Evolutionary conservation across 1,140 invertebrate genomes (phyloP), one percentile per base, ranked within the genome.

Genomic region (Sinonovacula constricta): DNA sequence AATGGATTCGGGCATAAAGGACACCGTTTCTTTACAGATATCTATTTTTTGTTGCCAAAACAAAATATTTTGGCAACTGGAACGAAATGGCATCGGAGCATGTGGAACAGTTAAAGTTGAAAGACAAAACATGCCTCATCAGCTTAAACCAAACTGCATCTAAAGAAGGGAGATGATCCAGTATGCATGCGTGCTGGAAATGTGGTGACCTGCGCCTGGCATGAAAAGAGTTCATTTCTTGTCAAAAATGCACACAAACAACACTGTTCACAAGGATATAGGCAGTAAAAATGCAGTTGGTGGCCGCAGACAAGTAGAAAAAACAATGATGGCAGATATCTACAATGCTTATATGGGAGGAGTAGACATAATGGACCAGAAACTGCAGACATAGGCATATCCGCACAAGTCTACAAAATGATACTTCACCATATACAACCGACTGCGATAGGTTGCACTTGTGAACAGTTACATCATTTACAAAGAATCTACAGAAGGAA

Each of bases 1-100:
- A 36, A 39, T n/a, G 53, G 68, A 15, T 70, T 26, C 36, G 53
- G 39, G 54, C 34, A 70, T 14, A 30, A n/a, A 3, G 53, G 53
- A 10, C 36, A 77, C 45, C 36, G 39, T 18, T 59, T 67, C 7
- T 62, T 36, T 24, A 70, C 63, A 34, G 68, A 65, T n/a, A 79
- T 56, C 39, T 14, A 5, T 68, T 68, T 51, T 22, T 51, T 24
- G 4, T 68, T 45, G 2, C 39, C 65, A 14, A 30, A n/a, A n/a
- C n/a, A n/a, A n/a, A n/a, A 51, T 68, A 22, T 68, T 51, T 30
- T 51, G 15, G 3, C 31, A 68, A 26, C 26, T 68, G 12, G 39
- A 68, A 28, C 26, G 33, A 5, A 12, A 36, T 5, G 24, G 22
- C 10, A 51, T 68, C 30, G 65, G 65, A 14, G 65, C 65, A 2